Percentiles rank a stretch among this genome's conserved stretches.
These are phyloP conservation scores for Papilio polytes DNA, from an alignment of 1,140 invertebrate species.

Conservation along the genomic window DNA sequence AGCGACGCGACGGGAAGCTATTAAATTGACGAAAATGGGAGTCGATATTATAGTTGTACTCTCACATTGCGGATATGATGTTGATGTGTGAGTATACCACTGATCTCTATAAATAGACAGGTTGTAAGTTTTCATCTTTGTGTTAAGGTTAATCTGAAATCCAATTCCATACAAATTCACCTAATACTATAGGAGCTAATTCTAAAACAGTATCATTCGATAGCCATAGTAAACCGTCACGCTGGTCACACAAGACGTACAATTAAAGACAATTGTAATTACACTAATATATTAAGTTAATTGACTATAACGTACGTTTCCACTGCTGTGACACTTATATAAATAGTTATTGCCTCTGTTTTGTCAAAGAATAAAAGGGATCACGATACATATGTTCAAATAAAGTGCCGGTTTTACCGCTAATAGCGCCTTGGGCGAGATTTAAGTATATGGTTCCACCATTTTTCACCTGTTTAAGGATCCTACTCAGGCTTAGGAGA, in stretches of 20 bases:
- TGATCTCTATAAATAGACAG: no score
- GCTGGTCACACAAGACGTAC: not conserved
- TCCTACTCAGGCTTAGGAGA: no score
- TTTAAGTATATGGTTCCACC: no score
- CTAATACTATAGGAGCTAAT: not conserved
- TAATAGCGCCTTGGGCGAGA: no score
- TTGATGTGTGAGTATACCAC: constrained; percentile 81
- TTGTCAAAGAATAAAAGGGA: not conserved
- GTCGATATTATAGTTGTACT: constrained; percentile 90
- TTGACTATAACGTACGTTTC: not conserved
- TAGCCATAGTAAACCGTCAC: not conserved
- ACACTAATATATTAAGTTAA: constrained; percentile 28
- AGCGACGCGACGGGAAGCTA: constrained; percentile 86
- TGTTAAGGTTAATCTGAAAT: no score
- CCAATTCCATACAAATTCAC: no score
- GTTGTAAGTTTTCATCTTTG: no score
- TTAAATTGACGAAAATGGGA: constrained; percentile 83
- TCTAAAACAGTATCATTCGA: not conserved
- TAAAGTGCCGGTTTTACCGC: no score
- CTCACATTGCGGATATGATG: constrained; percentile 89
- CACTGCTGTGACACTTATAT: not conserved
- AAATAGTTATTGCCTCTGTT: not conserved
- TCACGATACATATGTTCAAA: not conserved
- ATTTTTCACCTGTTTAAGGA: no score
- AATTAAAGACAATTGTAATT: constrained; percentile 23